Evolutionary conservation across 2,888 invertebrate genomes (phyloP).

Genomic region (Bombyx huttoni): DNA sequence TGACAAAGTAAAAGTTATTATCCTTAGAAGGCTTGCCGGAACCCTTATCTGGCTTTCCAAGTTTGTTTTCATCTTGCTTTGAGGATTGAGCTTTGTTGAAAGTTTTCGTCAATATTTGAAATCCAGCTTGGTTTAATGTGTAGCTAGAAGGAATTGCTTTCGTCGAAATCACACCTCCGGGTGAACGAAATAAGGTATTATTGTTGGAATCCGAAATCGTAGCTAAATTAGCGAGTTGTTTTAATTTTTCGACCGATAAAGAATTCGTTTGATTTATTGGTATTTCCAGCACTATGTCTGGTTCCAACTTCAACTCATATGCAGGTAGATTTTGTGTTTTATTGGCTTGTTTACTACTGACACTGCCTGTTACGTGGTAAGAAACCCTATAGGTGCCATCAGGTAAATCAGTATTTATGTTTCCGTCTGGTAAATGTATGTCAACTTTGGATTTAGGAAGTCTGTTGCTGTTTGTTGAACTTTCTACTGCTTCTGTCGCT

Average conservation of each 20-base stretch:
- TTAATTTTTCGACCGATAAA: conserved; percentile 59
- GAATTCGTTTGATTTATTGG: conserved; percentile 50
- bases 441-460: conserved; percentile 51
- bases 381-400: conserved; percentile 61
- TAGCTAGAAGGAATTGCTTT: conserved; percentile 75
- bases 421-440: conserved; percentile 20
- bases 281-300: conserved; percentile 59
- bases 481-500: conserved; percentile 17
- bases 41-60: conserved; percentile 48
- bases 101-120: conserved; percentile 77
- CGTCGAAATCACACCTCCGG: conserved; percentile 69
- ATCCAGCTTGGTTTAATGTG: conserved; percentile 75
- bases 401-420: conserved; percentile 32
- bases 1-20: conserved; percentile 21
- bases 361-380: conserved; percentile 63
- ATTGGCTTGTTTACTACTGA: conserved; percentile 62
- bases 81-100: conserved; percentile 68
- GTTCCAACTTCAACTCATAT: conserved; percentile 55
- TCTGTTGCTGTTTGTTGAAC: conserved; percentile 31
- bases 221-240: conserved; percentile 70
- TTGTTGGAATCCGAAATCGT: conserved; percentile 68
- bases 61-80: conserved; percentile 56
- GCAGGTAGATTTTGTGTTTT: conserved; percentile 55
- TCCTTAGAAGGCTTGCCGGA: conserved; percentile 40
- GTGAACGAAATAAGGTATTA: conserved; percentile 57